Base-by-base conservation (phyloP, 2,888 invertebrate species). In the Fabriciana adippe region DNA sequence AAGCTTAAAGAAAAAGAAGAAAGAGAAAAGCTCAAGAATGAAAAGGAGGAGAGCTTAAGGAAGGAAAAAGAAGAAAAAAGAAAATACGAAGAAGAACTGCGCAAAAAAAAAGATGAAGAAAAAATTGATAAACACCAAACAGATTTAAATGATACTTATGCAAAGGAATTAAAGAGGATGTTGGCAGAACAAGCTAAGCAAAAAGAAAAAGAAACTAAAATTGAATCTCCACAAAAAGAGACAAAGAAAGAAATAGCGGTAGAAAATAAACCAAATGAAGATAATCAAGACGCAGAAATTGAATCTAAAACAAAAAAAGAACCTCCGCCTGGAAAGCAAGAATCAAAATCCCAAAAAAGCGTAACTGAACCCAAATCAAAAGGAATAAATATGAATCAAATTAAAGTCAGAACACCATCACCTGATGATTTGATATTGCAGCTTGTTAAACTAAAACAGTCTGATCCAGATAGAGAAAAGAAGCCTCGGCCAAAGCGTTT, bases 371-470 rank as follows among this genome's bases (percentile, higher is more conserved):
- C 74, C 21, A 74, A 60, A 41, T 62, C 45, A 31, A 78, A 75
- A 62, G 78, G 81, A 31, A 51, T 84, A 64, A 76, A 78, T 67
- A 71, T 80, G 3, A 70, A 73, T 68, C 64, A 81, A 67, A 70
- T 82, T 18, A 81, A 79, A 70, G n/a, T 81, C 6, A 67, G 48
- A 54, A 74, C 68, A 35, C 47, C 73, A 4, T 81, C 82, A 3
- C n/a, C 67, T 18, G 80, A 83, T 48, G 76, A 83, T 56, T 51
- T 79, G 6, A 79, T 85, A 66, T 74, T 82, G 71, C 59, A 71
- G 47, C 74, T 84, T 70, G 77, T 85, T 0, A 77, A 71, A 77
- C 21, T 82, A 41, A 84, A 79, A 71, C 78, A 84, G 74, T 53
- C 71, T 6, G 54, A 68, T 61, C 70, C 57, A 56, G 69, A n/a